Evolutionary conservation across 2,113 vertebrate species (phyloP).

Genomic region (Pardalotus punctatus): DNA sequence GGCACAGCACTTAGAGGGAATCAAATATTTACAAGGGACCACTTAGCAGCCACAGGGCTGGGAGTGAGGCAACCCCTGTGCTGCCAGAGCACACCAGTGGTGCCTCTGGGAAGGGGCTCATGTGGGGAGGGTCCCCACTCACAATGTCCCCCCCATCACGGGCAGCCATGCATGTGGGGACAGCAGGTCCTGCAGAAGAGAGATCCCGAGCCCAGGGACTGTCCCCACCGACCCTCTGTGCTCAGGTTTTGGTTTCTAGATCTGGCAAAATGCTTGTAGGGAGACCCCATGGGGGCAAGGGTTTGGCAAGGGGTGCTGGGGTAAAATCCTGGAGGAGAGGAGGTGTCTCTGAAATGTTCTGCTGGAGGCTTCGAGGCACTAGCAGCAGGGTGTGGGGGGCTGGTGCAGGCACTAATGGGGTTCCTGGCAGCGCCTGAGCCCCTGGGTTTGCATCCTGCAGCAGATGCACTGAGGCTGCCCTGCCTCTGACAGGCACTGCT

Average conservation of each 20-base stretch:
- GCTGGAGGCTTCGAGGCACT: neutral
- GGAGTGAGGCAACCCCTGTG: fast-evolving
- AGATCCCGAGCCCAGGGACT: neutral
- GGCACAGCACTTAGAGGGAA: neutral
- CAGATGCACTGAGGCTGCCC: neutral
- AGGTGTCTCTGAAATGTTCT: neutral
- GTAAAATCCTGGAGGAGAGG: fast-evolving
- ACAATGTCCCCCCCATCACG: fast-evolving
- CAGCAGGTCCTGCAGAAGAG: neutral
- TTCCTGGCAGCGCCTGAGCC: fast-evolving
- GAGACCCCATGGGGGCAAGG: neutral
- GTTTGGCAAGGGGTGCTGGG: neutral
- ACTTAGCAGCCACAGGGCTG: neutral
- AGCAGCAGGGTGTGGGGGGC: neutral
- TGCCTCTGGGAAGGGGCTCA: neutral
- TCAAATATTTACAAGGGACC: neutral
- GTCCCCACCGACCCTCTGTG: fast-evolving
- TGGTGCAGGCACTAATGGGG: neutral
- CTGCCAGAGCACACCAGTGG: neutral
- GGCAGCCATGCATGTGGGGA: fast-evolving
- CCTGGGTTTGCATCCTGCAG: fast-evolving
- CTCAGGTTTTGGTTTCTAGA: fast-evolving
- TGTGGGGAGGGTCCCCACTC: neutral
- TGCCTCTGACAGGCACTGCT: neutral
- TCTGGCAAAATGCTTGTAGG: neutral